These are phyloP conservation scores for Oreochromis spilurus DNA, from an alignment of 2,113 vertebrate genomes.

Conservation along the genomic window DNA sequence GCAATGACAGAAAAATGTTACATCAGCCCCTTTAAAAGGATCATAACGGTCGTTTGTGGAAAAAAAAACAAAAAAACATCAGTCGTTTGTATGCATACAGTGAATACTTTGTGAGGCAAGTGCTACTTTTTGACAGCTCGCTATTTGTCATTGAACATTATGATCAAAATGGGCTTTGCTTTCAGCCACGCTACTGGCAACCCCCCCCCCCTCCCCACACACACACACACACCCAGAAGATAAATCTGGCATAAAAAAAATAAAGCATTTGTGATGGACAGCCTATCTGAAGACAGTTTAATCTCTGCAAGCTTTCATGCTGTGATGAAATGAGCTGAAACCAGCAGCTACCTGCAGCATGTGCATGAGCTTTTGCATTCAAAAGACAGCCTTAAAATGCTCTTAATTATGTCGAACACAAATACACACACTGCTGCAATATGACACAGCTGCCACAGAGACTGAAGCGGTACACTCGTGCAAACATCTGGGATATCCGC, in stretches of 20 bases:
- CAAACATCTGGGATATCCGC: neutral
- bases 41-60: neutral
- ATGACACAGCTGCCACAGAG: neutral
- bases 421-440: neutral
- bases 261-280: neutral
- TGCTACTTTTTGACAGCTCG: neutral
- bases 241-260: neutral
- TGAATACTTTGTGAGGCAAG: neutral
- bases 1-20: neutral
- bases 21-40: neutral
- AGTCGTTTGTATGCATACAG: neutral
- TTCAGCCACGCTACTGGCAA: neutral
- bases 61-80: neutral
- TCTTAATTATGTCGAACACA: neutral
- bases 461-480: neutral
- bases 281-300: neutral
- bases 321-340: slow-evolving; percentile 30
- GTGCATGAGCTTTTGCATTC: neutral
- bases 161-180: neutral
- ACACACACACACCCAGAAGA: neutral
- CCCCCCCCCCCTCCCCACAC: too few species aligned
- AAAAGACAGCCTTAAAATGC: neutral
- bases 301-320: neutral
- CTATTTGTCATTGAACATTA: neutral
- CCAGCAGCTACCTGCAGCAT: neutral